Evolutionary conservation across 2,888 invertebrate species (phyloP).

Genomic region (Yponomeuta plumbellus): DNA sequence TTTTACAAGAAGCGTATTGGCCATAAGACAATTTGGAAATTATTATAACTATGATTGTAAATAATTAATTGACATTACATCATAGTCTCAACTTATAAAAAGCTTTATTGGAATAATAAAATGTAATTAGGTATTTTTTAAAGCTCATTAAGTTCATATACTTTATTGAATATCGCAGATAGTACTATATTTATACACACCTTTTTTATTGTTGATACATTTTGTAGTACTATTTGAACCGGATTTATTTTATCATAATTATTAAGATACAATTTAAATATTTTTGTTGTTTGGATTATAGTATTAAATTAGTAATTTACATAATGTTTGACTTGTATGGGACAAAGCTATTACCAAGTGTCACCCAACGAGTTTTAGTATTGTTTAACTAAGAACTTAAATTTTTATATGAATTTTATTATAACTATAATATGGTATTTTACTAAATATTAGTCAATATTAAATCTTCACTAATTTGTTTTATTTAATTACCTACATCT

Average conservation of each 20-base stretch:
- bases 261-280: conserved; percentile 40
- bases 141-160: conserved; percentile 12
- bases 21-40: conserved; percentile 38
- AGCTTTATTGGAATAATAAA: conserved; percentile 37
- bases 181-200: neutral
- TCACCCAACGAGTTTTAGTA: conserved; percentile 35
- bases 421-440: conserved; percentile 70
- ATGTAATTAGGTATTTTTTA: conserved; percentile 22
- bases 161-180: conserved; percentile 23
- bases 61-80: neutral
- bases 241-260: conserved; percentile 39
- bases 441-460: conserved; percentile 75
- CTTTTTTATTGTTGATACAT: neutral
- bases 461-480: conserved; percentile 64
- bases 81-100: conserved; percentile 39
- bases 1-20: conserved; percentile 55
- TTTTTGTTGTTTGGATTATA: conserved; percentile 51
- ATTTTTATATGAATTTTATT: conserved; percentile 76
- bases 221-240: conserved; percentile 46
- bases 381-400: conserved; percentile 72
- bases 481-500: conserved; percentile 38
- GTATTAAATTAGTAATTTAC: conserved; percentile 38
- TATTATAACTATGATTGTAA: neutral
- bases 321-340: conserved; percentile 38
- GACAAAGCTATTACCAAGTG: conserved; percentile 29